Evolutionary conservation across 2,113 vertebrate species (phyloP), one percentile per base, ranked within the genome.

Genomic region (Pachyramphus minor): DNA sequence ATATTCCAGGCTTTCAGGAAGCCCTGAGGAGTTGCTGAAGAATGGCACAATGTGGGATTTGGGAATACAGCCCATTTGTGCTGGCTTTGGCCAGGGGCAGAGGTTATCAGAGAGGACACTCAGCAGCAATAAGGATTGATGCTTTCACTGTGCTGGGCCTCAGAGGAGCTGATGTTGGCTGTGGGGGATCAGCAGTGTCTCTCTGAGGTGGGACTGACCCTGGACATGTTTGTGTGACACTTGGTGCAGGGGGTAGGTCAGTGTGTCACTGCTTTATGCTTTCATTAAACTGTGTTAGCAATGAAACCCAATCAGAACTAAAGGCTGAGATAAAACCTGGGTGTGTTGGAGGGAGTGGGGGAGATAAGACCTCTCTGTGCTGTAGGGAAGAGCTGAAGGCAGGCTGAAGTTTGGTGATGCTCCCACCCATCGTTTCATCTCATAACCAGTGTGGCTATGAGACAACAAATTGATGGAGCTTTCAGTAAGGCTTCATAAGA

Each of bases 301-400:
- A 89, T 96, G 92, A 96, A 97, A 97, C 66, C 9, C 60, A 90
- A 91, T 90, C 69, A 87, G 92, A 96, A 42, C 12, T 64, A 53
- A 87, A 59, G 68, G 17, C 3, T 74, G 74, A 72, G 24, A n/a
- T 81, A 30, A 68, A 79, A 73, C 9, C 22, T 52, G 30, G n/a
- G 9, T 64, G 14, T 60, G 63, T 55, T n/a, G 35, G 73, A 60
- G 47, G 56, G 21, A 8, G 1, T 18, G 12, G 14, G 28, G 22
- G 27, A 63, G 41, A 50, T 9, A 33, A 85, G 35, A 73, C 6
- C 14, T 53, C 21, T 6, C n/a, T 11, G 1, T 75, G 77, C 52
- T 8, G 1, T 10, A 30, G 23, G 64, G 37, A 89, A 50, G 31
- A 82, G 68, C n/a, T 77, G n/a, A 33, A 83, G 60, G 37, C 33